Evolutionary conservation across 2,113 vertebrate genomes (phyloP).

Genomic region (Podarcis raffonei): DNA sequence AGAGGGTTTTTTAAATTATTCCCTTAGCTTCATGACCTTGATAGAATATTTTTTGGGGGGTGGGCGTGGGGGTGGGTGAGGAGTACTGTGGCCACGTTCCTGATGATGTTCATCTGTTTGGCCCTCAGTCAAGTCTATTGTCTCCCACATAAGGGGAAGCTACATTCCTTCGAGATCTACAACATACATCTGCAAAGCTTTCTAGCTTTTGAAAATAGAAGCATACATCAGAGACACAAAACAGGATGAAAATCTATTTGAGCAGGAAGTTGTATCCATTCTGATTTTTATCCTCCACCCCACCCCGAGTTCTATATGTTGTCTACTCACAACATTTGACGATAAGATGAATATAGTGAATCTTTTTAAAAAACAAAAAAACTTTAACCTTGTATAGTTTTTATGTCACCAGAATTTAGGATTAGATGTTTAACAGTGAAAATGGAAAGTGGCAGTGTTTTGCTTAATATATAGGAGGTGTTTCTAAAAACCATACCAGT

Average conservation of each 20-base stretch:
- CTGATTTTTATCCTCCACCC: background rate
- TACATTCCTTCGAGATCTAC: background rate
- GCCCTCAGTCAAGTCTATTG: background rate
- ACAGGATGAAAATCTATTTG: conserved; percentile 16
- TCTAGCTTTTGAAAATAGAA: conserved; percentile 5
- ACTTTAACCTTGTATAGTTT: background rate
- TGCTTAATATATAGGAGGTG: background rate
- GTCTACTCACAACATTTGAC: rapidly evolving
- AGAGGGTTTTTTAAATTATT: background rate
- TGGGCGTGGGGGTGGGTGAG: background rate
- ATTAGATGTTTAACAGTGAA: conserved; percentile 9
- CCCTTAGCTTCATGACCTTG: background rate
- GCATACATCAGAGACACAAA: background rate
- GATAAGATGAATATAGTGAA: background rate
- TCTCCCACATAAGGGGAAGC: background rate
- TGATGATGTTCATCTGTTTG: background rate
- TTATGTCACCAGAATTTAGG: background rate
- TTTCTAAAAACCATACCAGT: background rate
- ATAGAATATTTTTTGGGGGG: background rate
- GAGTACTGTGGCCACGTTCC: background rate
- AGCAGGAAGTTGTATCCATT: background rate
- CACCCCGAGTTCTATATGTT: background rate
- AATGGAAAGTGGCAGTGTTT: background rate
- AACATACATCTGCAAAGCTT: background rate
- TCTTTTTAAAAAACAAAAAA: background rate